Base-by-base conservation (phyloP, 2,888 invertebrate genomes). In the Yponomeuta evonymella region DNA sequence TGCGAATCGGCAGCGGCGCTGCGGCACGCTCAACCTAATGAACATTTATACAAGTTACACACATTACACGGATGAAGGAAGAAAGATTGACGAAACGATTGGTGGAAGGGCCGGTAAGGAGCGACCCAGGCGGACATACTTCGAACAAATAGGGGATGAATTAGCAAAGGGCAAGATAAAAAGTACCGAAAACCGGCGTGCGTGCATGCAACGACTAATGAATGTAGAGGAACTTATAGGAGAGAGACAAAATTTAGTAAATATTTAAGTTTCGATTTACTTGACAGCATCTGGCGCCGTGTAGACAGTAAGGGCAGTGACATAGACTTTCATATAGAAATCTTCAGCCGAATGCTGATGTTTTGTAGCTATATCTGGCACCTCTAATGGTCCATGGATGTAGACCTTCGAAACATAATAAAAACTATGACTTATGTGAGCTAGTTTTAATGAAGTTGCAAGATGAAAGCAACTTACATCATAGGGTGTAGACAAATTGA, bases 1-100 rank as follows among this genome's bases (percentile, higher is more conserved):
- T n/a, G 89, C 87, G 76, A 94, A 95, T 64, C 95, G 93, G 77
- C 96, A 96, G 72, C 94, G 94, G 69, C 96, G 93, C 78, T 96
- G 96, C 2, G 87, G 89, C 0, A 94, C 87, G n/a, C 88, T 93
- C 71, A 95, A 84, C 43, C 94, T 94, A 74, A 77, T 66, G 71
- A 4, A 69, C 6, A 69, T 1, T 5, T 15, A 58, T 6, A 58
- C 15, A 58, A 58, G 15, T 58, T 51, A 51, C 51, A 12, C 6
- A 51, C 3, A 10, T 12, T 12, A 51, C 51, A 51, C 4, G 51
- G 4, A 2, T 33, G 3, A 33, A 33, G 5, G 1, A 33, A 33
- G 3, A 4, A 33, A 33, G 33, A 33, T 33, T 4, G 33, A 33
- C 1, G 33, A 23, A 23, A 23, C 23, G 1, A 23, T 23, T 0